A percentile compares a stretch with the other conserved stretches of the same genome.
Evolutionary conservation across 2,113 vertebrate genomes (phyloP).

Genomic region (Callaeas wilsoni): DNA sequence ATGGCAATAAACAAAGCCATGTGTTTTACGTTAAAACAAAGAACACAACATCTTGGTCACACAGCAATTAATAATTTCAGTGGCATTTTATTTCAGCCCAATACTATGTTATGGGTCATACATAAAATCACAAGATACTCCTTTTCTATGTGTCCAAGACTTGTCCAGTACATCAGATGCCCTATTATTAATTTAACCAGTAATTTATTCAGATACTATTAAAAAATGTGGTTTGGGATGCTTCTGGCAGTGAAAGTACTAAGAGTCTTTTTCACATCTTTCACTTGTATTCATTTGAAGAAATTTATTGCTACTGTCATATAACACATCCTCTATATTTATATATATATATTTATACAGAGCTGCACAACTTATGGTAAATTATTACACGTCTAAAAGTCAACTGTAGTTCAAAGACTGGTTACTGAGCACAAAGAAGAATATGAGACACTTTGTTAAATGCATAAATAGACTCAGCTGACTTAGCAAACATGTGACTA

Average conservation of each 20-base stretch:
- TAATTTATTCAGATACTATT: not conserved
- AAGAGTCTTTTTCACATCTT: not conserved
- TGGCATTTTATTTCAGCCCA: conserved; percentile 46
- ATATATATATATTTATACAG: not conserved
- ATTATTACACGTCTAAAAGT: not conserved
- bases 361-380: not conserved
- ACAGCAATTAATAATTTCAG: not conserved
- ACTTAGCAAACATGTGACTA: conserved; percentile 36
- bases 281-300: not conserved
- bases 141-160: not conserved
- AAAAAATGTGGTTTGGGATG: not conserved
- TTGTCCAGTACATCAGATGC: not conserved
- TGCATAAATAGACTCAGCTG: conserved; percentile 37
- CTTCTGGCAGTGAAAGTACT: not conserved
- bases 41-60: not conserved
- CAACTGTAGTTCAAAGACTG: not conserved
- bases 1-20: conserved; percentile 39
- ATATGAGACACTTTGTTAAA: not conserved
- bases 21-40: conserved; percentile 45
- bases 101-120: not conserved
- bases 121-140: not conserved
- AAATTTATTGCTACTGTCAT: not conserved
- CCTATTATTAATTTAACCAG: not conserved
- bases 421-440: not conserved
- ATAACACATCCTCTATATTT: not conserved